Evolutionary conservation across 1,140 invertebrate species (phyloP), one percentile per base, ranked within the genome.

Genomic region (Drosophila simulans): DNA sequence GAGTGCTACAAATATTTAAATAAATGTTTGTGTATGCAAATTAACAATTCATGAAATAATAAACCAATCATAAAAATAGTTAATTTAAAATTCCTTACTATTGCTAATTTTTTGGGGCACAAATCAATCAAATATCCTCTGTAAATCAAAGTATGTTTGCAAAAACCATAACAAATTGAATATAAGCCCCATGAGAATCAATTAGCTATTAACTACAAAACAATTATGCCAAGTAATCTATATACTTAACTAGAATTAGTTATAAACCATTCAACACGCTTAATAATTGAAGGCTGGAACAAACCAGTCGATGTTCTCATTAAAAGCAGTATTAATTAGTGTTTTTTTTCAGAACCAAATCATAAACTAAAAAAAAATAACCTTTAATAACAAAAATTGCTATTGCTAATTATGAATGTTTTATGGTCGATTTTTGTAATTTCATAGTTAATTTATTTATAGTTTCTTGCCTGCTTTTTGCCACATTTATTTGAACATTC

Each of bases 401-500:
- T 49, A 56, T 69, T 59, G 31, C 42, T 64, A 82, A 82, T 82
- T 78, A 60, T 59, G 58, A 63, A 31, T 53, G 45, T 55, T 74
- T 74, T 31, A 73, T 74, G 58, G 45, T 20, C 54, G 7, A 20
- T 55, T 64, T 25, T 42, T 63, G 42, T 22, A 39, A 25, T 46
- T 63, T 35, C 10, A 20, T 49, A 15, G 64, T 25, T 65, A n/a
- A 43, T 57, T 72, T 37, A 51, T 58, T 55, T 63, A 13, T 53
- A 11, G 13, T 40, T 46, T 34, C 49, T 39, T 57, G 15, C 0
- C 17, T 42, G 15, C n/a, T 65, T 71, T 65, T 71, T 66, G 51
- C 70, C 25, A 75, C 71, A 68, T 66, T 71, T 69, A 49, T 64
- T 77, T 35, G 42, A 70, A 42, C 57, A 59, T 82, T 85, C 68